Base-by-base conservation (phyloP, 2,797 vertebrate species). In the Bradypodion pumilum region DNA sequence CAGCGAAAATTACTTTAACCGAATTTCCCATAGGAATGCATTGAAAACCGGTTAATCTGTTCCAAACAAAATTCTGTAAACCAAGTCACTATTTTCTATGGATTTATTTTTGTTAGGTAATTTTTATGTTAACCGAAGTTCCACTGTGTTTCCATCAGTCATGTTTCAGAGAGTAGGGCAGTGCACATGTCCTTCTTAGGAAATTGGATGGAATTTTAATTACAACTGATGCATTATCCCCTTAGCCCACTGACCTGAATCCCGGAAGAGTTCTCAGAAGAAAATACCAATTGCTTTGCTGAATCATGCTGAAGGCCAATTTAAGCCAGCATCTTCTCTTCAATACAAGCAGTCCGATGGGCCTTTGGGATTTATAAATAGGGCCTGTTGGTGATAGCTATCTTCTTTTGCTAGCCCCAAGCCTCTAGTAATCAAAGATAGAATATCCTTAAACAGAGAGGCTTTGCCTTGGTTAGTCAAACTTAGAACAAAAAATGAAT, bases 161-260 rank as follows among this genome's bases (percentile, higher is more conserved):
- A n/a, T 29, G 3, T n/a, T 8, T 37, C 8, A 15, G 37, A 13
- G 4, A 62, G 9, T 27, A 1, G 5, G 44, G 60, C 10, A 1
- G 21, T 10, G 37, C 16, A 1, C 1, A 42, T 23, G 68, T 46
- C 62, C 27, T 37, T 35, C 78, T 16, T 15, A 69, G 84, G 72
- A 37, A 59, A 85, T 46, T 69, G 65, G 59, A 85, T 87, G 73
- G 66, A 83, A 73, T 60, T 78, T 83, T 86, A 72, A 72, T 68
- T 72, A 70, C 52, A 13, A 52, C 10, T 73, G 12, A 44, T 81
- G 59, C 60, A 76, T n/a, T 77, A 89, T 78, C 83, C 85, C 94
- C 92, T 88, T 72, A 69, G 70, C 82, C 86, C 73, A 80, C 75
- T 82, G 88, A 60, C 86, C 84, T 49, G 12, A 76, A 69, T 84